Conservation (phyloP, 2,888 invertebrate species). For the Herminia tarsipennalis region DNA sequence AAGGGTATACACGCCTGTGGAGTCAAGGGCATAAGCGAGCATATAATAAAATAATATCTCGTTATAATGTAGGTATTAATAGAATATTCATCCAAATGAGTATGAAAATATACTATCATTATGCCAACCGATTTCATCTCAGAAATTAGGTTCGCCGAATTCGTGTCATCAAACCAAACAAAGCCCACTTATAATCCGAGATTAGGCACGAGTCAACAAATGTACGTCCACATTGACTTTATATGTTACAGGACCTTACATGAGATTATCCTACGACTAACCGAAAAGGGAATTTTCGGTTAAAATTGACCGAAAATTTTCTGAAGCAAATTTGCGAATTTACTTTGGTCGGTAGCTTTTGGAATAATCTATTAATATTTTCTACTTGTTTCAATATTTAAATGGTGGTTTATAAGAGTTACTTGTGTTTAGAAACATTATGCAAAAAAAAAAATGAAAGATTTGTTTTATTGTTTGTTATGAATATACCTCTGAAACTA, state of each 20-base stretch:
- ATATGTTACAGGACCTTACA: constrained; percentile 10
- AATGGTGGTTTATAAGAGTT: too few species aligned
- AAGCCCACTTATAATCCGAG: constrained; percentile 25
- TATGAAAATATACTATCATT: neutral
- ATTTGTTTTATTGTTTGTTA: too few species aligned
- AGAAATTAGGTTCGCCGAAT: constrained; percentile 15
- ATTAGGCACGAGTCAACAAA: constrained; percentile 16
- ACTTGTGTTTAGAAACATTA: too few species aligned
- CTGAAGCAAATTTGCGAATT: neutral
- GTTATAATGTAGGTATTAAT: too few species aligned
- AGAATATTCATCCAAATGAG: too few species aligned
- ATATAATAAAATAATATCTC: too few species aligned
- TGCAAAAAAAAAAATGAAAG: too few species aligned
- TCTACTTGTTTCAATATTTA: too few species aligned
- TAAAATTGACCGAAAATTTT: neutral
- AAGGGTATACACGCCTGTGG: too few species aligned
- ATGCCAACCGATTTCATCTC: constrained; percentile 10
- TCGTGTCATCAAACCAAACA: constrained; percentile 22
- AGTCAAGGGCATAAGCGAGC: too few species aligned
- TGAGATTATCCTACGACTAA: constrained; percentile 5
- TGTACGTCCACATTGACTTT: constrained; percentile 12
- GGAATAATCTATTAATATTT: neutral
- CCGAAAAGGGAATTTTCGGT: neutral
- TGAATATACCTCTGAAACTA: too few species aligned
- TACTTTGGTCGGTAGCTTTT: neutral